Percentiles rank a stretch among this genome's conserved stretches.
phyloP scores from a whole-genome alignment of 2,797 vertebrate species.

The Florisuga fusca region DNA sequence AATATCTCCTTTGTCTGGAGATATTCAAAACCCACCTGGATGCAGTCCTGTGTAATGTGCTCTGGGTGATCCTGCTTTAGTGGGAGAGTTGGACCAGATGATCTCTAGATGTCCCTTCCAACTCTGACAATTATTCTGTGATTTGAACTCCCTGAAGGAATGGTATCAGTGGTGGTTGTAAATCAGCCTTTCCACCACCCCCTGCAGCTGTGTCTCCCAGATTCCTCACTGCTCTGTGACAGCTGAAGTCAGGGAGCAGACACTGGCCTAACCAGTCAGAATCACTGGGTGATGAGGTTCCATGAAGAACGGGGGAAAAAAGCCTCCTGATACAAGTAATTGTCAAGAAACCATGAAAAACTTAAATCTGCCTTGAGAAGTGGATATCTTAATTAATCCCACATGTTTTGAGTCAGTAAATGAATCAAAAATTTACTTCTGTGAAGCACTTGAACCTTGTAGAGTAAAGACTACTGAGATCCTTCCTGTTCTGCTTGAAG shows the following conservation, averaged over 20 bases:
- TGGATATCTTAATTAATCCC: background rate
- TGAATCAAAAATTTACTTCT: background rate
- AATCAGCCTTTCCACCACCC: background rate
- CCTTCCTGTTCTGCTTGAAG: background rate
- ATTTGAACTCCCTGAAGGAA: background rate
- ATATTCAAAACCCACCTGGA: too few relatives aligned
- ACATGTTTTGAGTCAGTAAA: background rate
- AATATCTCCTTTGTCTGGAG: too few relatives aligned
- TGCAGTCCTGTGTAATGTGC: too few relatives aligned
- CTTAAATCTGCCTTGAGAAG: background rate
- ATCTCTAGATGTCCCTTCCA: too few relatives aligned
- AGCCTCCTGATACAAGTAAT: background rate
- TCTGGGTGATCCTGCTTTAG: too few relatives aligned
- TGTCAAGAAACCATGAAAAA: background rate
- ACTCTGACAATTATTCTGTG: too few relatives aligned
- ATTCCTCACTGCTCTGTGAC: background rate
- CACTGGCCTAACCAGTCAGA: background rate
- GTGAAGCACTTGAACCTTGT: background rate
- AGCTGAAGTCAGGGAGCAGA: background rate
- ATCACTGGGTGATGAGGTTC: background rate
- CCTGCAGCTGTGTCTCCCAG: background rate
- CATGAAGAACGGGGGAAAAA: rapidly evolving
- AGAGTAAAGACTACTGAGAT: background rate
- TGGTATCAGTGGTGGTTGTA: background rate
- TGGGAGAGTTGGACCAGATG: too few relatives aligned